Conservation (phyloP, 2,888 invertebrate species). For the Polydrusus cervinus region DNA sequence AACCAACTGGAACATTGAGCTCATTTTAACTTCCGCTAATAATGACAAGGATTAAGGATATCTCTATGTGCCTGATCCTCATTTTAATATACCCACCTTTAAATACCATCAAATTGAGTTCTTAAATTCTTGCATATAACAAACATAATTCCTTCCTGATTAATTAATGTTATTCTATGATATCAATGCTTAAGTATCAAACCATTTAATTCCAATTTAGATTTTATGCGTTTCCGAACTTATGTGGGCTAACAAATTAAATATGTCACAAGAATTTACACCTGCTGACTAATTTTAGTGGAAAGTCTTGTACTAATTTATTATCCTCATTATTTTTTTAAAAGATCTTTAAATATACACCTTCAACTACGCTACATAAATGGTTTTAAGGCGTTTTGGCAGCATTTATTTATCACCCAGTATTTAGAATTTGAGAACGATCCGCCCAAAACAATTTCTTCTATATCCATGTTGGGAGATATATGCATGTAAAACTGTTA, state of each 20-base stretch:
- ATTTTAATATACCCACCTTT: no score
- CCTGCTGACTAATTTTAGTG: conserved; percentile 11
- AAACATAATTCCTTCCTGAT: no score
- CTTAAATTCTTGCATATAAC: no score
- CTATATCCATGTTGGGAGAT: conserved; percentile 17
- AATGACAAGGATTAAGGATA: no score
- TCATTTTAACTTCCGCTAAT: no score
- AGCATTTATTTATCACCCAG: conserved; percentile 8
- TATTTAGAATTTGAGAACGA: conserved; percentile 15
- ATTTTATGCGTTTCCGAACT: not conserved
- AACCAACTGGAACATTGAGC: no score
- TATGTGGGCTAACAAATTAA: conserved; percentile 14
- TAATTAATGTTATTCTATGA: not conserved
- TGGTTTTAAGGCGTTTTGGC: conserved; percentile 7
- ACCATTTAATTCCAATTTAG: not conserved
- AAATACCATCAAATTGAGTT: no score
- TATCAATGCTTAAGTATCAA: not conserved
- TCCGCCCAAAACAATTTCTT: conserved; percentile 32
- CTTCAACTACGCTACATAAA: conserved; percentile 8
- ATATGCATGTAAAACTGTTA: conserved; percentile 19
- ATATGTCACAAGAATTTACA: not conserved
- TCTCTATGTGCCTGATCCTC: no score
- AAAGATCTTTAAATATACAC: conserved; percentile 3
- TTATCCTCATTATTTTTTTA: conserved; percentile 4
- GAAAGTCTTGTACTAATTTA: conserved; percentile 3